Evolutionary conservation across 2,888 invertebrate genomes (phyloP).

Genomic region (Aproaerema taeniolella): DNA sequence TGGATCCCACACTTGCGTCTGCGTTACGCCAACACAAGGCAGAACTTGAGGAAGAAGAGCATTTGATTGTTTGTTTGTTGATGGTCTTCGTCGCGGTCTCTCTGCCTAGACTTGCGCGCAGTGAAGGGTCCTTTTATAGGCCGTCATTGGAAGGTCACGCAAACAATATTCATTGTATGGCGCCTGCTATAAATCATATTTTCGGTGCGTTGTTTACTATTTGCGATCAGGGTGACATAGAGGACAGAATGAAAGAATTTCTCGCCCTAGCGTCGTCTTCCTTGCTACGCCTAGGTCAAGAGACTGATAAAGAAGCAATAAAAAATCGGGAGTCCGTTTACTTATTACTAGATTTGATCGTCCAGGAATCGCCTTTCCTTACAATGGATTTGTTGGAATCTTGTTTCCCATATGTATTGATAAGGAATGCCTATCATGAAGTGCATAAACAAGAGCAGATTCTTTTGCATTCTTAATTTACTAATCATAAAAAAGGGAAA

Average conservation of each 20-base stretch:
- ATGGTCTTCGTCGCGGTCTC: slow-evolving; percentile 99
- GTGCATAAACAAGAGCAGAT: slow-evolving; percentile 93
- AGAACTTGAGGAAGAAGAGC: slow-evolving; percentile 94
- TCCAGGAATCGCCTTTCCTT: slow-evolving; percentile 98
- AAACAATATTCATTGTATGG: slow-evolving; percentile 99
- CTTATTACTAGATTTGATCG: slow-evolving; percentile 96
- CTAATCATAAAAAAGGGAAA: too few species aligned
- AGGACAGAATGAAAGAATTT: slow-evolving; percentile 98
- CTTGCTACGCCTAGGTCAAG: slow-evolving; percentile 94
- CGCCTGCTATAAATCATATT: slow-evolving; percentile 95
- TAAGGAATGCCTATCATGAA: slow-evolving; percentile 98
- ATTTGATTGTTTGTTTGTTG: slow-evolving; percentile 93
- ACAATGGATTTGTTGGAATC: slow-evolving; percentile 99
- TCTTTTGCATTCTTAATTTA: slow-evolving; percentile 61
- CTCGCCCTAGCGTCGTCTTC: slow-evolving; percentile 96
- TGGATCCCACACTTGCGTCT: slow-evolving; percentile 95
- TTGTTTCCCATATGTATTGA: slow-evolving; percentile 98
- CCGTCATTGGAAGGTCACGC: slow-evolving; percentile 94
- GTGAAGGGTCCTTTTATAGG: slow-evolving; percentile 92
- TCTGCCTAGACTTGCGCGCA: slow-evolving; percentile 94
- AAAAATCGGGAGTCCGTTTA: slow-evolving; percentile 98
- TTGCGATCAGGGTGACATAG: slow-evolving; percentile 96
- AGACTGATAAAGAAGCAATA: slow-evolving; percentile 95
- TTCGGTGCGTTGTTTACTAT: slow-evolving; percentile 98
- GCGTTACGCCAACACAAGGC: slow-evolving; percentile 93